Conservation (phyloP, 2,888 invertebrate species). For the Eucera pruinosa region DNA sequence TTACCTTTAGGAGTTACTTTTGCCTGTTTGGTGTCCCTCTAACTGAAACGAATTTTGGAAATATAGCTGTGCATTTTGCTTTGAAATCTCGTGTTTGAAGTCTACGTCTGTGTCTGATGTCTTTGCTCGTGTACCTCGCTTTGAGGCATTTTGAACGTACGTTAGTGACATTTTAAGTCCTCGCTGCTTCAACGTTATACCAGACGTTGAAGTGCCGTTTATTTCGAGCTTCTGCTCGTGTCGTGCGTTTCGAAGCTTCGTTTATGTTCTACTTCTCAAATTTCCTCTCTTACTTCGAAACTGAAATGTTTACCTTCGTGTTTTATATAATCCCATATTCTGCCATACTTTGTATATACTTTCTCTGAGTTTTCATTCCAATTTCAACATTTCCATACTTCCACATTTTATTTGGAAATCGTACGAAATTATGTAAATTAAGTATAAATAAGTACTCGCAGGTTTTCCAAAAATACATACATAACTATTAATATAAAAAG, state of each 20-base stretch:
- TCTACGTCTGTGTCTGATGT: conserved; percentile 15
- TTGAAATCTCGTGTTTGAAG: background rate
- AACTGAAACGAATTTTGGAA: conserved; percentile 5
- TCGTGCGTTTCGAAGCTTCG: background rate
- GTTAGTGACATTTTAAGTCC: conserved; percentile 12
- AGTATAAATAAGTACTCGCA: no score
- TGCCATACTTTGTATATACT: no score
- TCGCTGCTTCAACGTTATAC: background rate
- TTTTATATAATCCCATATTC: no score
- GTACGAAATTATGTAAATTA: no score
- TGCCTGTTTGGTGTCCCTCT: background rate
- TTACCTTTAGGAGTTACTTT: background rate
- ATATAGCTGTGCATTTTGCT: background rate
- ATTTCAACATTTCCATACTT: no score
- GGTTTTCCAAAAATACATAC: no score
- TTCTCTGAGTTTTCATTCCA: no score
- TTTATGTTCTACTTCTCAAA: no score
- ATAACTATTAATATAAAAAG: no score
- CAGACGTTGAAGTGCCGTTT: conserved; percentile 21
- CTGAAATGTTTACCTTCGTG: background rate
- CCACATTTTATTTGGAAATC: no score
- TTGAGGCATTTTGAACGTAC: conserved; percentile 5
- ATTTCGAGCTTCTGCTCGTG: conserved; percentile 8
- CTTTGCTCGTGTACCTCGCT: conserved; percentile 1
- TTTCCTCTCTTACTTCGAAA: background rate